A percentile compares a stretch with the other conserved stretches of the same genome.
phyloP scores from a whole-genome alignment of 1,140 invertebrate genomes.

The Hyles vespertilio region DNA sequence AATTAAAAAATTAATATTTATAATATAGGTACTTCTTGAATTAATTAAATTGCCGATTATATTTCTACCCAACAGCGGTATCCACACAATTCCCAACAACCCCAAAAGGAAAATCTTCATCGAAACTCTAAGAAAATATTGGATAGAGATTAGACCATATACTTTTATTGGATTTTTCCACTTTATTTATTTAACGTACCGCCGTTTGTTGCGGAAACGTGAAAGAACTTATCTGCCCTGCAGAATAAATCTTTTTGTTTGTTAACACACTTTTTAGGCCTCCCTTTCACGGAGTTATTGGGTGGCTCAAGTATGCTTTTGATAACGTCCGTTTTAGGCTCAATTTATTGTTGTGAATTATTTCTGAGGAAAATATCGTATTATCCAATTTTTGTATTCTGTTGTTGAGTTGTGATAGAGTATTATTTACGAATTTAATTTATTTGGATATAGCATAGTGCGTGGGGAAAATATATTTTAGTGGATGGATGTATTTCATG shows the following conservation, averaged over 20 bases:
- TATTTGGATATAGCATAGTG: too few relatives aligned
- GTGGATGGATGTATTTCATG: too few relatives aligned
- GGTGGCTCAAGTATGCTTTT: constrained; percentile 7
- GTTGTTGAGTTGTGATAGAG: neutral
- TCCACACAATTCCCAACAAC: constrained; percentile 22
- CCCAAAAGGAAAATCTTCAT: constrained; percentile 59
- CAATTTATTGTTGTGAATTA: constrained; percentile 26
- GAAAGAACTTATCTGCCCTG: constrained; percentile 59
- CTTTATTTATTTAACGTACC: constrained; percentile 68
- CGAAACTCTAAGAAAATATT: constrained; percentile 71
- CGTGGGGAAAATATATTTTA: too few relatives aligned
- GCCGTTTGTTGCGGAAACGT: constrained; percentile 25
- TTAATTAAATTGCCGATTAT: too few relatives aligned
- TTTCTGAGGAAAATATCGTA: constrained; percentile 4
- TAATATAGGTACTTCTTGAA: too few relatives aligned
- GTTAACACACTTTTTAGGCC: constrained; percentile 62
- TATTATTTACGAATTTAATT: too few relatives aligned
- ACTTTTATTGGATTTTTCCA: constrained; percentile 69
- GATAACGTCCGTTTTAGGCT: constrained; percentile 19
- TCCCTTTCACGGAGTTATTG: constrained; percentile 1
- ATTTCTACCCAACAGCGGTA: too few relatives aligned
- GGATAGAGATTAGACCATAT: constrained; percentile 71
- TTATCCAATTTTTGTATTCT: neutral
- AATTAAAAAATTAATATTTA: too few relatives aligned
- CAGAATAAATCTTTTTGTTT: constrained; percentile 70